Conservation (phyloP, 2,113 vertebrate genomes). For the Gavia stellata region DNA sequence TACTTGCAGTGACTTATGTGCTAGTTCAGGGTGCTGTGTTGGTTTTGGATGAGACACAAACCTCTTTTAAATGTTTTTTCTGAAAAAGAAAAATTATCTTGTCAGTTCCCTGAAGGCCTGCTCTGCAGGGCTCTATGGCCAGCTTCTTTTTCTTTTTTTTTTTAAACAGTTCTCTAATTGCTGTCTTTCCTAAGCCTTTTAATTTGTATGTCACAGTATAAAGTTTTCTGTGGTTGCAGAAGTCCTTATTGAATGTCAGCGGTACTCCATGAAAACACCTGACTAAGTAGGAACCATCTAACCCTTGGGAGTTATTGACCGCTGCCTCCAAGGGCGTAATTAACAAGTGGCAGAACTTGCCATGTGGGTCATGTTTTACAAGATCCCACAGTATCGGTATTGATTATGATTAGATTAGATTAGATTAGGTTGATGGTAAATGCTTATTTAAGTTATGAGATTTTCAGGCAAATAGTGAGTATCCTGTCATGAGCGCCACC, state of each 20-base stretch:
- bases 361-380: conserved; percentile 56
- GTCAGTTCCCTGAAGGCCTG: conserved; percentile 50
- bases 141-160: not conserved
- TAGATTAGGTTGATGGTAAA: conserved; percentile 46
- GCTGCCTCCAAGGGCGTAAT: conserved; percentile 48
- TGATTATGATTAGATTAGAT: conserved; percentile 53
- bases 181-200: conserved; percentile 60
- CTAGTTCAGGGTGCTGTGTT: not conserved
- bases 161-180: conserved; percentile 55
- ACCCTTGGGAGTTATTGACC: conserved; percentile 61
- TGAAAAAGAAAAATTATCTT: not conserved
- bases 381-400: conserved; percentile 37
- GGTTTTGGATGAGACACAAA: conserved; percentile 26
- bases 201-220: conserved; percentile 55
- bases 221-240: conserved; percentile 63
- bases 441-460: conserved; percentile 20
- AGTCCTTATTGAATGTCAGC: conserved; percentile 60
- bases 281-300: conserved; percentile 62
- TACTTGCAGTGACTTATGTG: not conserved
- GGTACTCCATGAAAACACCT: conserved; percentile 58
- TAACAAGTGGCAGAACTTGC: conserved; percentile 58
- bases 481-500: not conserved
- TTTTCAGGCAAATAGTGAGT: conserved; percentile 7
- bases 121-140: conserved; percentile 15
- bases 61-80: conserved; percentile 11